Base-by-base conservation (phyloP, 2,888 invertebrate species). In the Apoderus coryli region DNA sequence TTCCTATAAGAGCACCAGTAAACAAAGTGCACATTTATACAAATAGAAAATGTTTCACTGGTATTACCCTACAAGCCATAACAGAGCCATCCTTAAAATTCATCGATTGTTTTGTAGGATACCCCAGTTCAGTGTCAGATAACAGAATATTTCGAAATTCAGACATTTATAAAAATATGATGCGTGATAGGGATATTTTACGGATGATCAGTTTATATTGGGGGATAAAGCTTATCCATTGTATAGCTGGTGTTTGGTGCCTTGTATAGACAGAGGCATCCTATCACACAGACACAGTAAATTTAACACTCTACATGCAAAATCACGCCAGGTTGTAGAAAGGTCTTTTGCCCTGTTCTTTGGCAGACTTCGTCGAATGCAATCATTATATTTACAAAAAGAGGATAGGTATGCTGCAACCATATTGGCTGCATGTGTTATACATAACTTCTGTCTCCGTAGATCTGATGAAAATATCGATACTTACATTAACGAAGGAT, bases 141-240 rank as follows among this genome's bases (percentile, higher is more conserved):
- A 38, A 24, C 22, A 14, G 39, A 22, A 35, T 44, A 9, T 42
- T 44, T 12, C 16, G 34, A 24, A 39, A 40, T 29, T 44, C 41
- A 4, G 34, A 37, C 12, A 32, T 42, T 7, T 40, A 35, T 16
- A 27, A 30, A n/a, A 22, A 31, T 19, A 19, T 19, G 6, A 7
- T 19, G 19, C 7, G n/a, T 7, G 19, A 19, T n/a, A 6, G n/a
- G 19, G 7, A 19, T 19, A 27, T 27, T 23, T 12, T 13, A 4
- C 16, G 10, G 14, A 34, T 36, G 16, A 22, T 6, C n/a, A 24
- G 28, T 42, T 33, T 26, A 40, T 47, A 12, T 32, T 47, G 27
- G 44, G 42, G 4, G 45, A 47, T 38, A 40, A 39, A 29, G 42
- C 43, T n/a, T 47, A 47, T 29, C 43, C 44, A 12, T 14, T 29